Base-by-base conservation (phyloP, 2,888 invertebrate genomes). In the Ectemnius cavifrons region DNA sequence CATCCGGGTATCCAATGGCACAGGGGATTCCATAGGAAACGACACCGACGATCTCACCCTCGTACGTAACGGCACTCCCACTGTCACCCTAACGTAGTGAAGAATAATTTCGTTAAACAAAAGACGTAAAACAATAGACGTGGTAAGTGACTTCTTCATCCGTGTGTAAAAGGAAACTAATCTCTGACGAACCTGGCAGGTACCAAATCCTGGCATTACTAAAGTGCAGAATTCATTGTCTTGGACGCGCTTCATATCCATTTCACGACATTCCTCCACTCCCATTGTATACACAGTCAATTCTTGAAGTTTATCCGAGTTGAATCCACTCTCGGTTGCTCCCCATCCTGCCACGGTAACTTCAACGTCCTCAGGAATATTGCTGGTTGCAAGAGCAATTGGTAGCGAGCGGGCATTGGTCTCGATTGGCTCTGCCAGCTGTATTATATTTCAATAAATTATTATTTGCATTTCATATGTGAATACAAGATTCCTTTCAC, bases 271-370 rank as follows among this genome's bases (percentile, higher is more conserved):
- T 13, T 11, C 11, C 0, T 0, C 0, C 11, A 14, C 2, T 2
- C 11, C 16, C 60, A 72, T 59, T 27, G 5, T 18, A 3, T 4
- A 13, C 8, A 52, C 59, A 1, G 37, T 0, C 4, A 72, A 13
- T 45, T 68, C 58, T 8, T 46, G 58, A 5, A 72, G 61, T 18
- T 68, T 8, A 8, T 63, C 11, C 6, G 67, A 68, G 8, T 63
- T 1, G 37, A 56, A 11, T 45, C 16, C 62, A 5, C 20, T 45
- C 13, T 56, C 57, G 0, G 18, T 64, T 13, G 60, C n/a, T 20
- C 73, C 73, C 73, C 69, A 73, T 6, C 69, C 60, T 27, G 56
- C 63, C 14, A 69, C 27, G 4, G 49, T 46, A 11, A 70, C 46
- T 0, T 0, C 0, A 1, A 56, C 64, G n/a, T 6, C 0, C 4